Evolutionary conservation across 1,140 invertebrate genomes (phyloP).

Genomic region (Scylla paramamosain): DNA sequence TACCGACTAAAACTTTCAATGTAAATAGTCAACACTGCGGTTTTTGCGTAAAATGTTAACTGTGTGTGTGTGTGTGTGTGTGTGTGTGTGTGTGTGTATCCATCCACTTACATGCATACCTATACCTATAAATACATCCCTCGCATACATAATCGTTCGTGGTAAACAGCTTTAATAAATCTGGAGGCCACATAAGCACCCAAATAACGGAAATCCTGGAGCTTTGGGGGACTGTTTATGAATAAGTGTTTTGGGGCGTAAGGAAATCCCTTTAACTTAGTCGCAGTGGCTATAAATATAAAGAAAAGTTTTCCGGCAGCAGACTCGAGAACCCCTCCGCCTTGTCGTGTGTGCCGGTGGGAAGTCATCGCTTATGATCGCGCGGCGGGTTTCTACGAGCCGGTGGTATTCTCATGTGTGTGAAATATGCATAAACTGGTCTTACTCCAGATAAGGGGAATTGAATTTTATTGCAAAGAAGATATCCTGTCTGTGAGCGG

Average conservation of each 20-base stretch:
- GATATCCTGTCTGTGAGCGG: background rate
- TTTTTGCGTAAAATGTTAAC: too few relatives aligned
- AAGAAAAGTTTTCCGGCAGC: background rate
- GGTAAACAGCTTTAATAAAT: background rate
- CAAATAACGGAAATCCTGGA: background rate
- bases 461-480: conserved; percentile 6
- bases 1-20: too few relatives aligned
- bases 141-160: background rate
- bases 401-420: background rate
- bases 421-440: background rate
- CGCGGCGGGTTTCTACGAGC: background rate
- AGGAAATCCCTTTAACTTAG: background rate
- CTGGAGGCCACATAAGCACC: background rate
- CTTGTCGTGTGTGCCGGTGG: background rate
- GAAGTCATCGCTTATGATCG: background rate
- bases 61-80: too few relatives aligned
- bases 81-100: too few relatives aligned
- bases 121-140: too few relatives aligned
- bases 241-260: background rate
- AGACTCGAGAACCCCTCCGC: background rate
- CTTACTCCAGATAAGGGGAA: background rate
- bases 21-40: too few relatives aligned
- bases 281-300: background rate
- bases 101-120: too few relatives aligned
- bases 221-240: background rate